Evolutionary conservation across 2,888 invertebrate species (phyloP), one percentile per base, ranked within the genome.

Genomic region (Proisotoma minuta): DNA sequence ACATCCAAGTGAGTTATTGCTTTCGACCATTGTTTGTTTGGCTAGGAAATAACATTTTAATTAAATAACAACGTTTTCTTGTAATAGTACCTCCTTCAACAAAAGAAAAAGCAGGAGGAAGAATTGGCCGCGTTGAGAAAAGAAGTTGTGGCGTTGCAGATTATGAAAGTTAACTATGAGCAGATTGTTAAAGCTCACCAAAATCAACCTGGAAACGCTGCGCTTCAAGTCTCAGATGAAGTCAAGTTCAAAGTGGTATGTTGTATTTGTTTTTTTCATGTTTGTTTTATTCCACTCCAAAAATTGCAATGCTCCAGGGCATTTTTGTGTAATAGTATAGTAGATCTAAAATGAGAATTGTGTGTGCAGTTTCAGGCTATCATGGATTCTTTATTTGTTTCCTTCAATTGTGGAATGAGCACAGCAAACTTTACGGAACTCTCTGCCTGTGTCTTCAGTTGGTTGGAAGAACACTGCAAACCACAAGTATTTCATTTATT

Each of bases 401-500:
- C 94, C 0, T 97, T 97, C 78, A 87, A 88, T 65, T 78, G 79
- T 18, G 80, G 81, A 34, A 89, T 97, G 69, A 89, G 92, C 1
- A 91, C 91, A 64, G 87, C 87, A 66, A 94, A 93, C 79, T 98
- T 98, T 78, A 86, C 88, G 1, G 95, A 96, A 78, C 82, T 97
- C 66, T 96, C 96, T 0, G 91, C 89, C 0, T 93, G 93, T 65
- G 92, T 97, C 1, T 94, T 97, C 78, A 91, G 90, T 75, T 98
- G 97, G 97, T 81, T 97, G 50, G 97, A 98, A 76, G 95, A 97
- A 77, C 90, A 93, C 76, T 97, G 97, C 79, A 97, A 96, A 78
- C 97, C 97, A 15, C 91, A 92, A 79, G 81, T 81, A 65, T 53
- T 60, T 49, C 5, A 10, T 43, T n/a, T 23, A 53, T n/a, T 24